Conservation (phyloP, 2,113 vertebrate species). For the Tauraco erythrolophus region DNA sequence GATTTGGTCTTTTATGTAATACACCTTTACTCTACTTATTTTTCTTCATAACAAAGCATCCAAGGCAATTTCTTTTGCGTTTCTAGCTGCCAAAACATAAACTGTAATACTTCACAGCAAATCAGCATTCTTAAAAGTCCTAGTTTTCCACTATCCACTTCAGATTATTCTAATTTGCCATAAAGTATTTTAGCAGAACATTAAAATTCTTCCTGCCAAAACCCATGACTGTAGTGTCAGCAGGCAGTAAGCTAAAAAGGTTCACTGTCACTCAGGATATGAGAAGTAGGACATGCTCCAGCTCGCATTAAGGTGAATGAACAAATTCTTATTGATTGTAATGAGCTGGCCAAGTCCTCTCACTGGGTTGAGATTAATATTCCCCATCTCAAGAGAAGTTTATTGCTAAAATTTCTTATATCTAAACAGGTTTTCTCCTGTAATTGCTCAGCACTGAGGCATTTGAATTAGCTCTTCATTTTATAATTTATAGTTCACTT, state of each 20-base stretch:
- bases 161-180: not conserved
- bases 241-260: not conserved
- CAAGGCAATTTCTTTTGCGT: not conserved
- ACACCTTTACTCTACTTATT: not conserved
- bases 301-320: not conserved
- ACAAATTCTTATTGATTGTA: not conserved
- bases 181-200: constrained; percentile 1
- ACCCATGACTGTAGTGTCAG: not conserved
- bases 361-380: not conserved
- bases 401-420: not conserved
- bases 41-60: not conserved
- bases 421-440: not conserved
- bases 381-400: not conserved
- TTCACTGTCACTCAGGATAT: constrained; percentile 9
- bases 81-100: not conserved
- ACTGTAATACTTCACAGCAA: not conserved
- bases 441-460: not conserved
- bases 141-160: not conserved
- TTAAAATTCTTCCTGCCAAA: not conserved
- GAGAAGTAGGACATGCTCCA: not conserved
- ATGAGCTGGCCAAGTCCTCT: not conserved
- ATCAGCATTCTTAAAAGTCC: not conserved
- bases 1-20: not conserved
- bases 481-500: not conserved
- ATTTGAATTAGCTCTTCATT: not conserved